Evolutionary conservation across 2,113 vertebrate genomes (phyloP), one percentile per base, ranked within the genome.

Genomic region (Alectura lathami): DNA sequence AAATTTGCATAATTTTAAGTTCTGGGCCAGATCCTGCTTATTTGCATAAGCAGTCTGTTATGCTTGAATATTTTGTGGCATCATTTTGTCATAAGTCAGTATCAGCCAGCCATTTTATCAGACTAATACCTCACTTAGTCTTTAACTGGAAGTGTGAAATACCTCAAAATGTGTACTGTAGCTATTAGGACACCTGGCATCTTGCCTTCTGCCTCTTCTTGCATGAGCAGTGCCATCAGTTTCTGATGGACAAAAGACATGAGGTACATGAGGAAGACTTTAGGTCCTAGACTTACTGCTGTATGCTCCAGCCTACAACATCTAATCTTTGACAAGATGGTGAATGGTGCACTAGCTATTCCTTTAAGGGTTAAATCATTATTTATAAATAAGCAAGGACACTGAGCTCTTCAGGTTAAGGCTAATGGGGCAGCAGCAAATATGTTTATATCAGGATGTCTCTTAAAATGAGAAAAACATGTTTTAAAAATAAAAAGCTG

Each of bases 1-100:
- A 78, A 81, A 86, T 95, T 78, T 90, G 62, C 64, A 32, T 93
- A 26, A 78, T 86, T 83, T 84, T 70, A 78, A 88, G 51, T 64
- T 70, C 75, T 81, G 68, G 42, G 47, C 34, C 56, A 66, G 73
- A 78, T 78, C 8, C 26, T 78, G 34, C 30, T 42, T 86, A 8
- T 86, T 78, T 63, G 48, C 73, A 60, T 50, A 26, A 62, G 6
- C 23, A 60, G 47, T 59, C 54, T 22, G 12, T 83, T 81, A 51
- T 51, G 23, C 32, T 26, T 57, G 76, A 83, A 56, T 81, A 70
- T 36, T 80, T 68, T 8, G 7, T 14, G 73, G 30, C 3, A 2
- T n/a, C 13, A 26, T 64, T 92, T 88, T 64, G 43, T 45, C 30
- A 42, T 10, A 47, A 50, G 54, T 66, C 69, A 36, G 0, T 6